These are phyloP conservation scores for Odocoileus virginianus DNA, from an alignment of 2,113 vertebrate genomes.

Conservation along the genomic window DNA sequence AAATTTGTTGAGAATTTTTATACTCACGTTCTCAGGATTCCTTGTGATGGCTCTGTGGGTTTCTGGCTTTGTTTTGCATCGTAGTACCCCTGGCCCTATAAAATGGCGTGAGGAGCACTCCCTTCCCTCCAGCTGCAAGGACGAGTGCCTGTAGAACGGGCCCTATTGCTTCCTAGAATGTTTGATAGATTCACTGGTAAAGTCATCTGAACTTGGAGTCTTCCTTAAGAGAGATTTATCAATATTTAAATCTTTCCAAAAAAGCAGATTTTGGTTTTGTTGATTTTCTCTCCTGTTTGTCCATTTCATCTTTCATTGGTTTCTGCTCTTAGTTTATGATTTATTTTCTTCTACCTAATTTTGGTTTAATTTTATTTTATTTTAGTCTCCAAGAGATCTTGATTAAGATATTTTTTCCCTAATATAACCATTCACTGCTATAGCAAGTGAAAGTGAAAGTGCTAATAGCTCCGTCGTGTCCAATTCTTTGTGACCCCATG, in stretches of 20 bases:
- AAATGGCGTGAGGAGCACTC: fast-evolving
- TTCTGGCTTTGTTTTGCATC: fast-evolving
- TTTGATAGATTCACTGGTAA: fast-evolving
- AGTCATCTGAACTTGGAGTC: fast-evolving
- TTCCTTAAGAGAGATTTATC: too few relatives aligned
- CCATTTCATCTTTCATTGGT: fast-evolving
- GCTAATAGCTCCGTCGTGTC: background rate
- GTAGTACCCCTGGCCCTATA: fast-evolving
- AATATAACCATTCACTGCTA: fast-evolving
- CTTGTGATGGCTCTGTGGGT: fast-evolving
- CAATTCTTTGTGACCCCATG: fast-evolving
- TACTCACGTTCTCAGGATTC: fast-evolving
- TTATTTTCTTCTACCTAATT: background rate
- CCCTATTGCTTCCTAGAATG: fast-evolving
- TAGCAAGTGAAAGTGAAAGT: background rate
- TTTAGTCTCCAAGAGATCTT: background rate
- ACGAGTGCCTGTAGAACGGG: fast-evolving
- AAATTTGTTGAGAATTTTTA: background rate
- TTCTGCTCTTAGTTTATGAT: background rate
- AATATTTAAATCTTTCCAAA: background rate
- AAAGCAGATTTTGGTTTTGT: background rate
- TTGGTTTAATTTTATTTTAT: background rate
- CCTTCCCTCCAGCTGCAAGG: fast-evolving
- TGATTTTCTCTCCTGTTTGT: background rate
- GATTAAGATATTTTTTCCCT: too few relatives aligned